These are phyloP conservation scores for Betta splendens DNA, from an alignment of 2,797 vertebrate genomes.

Conservation along the genomic window DNA sequence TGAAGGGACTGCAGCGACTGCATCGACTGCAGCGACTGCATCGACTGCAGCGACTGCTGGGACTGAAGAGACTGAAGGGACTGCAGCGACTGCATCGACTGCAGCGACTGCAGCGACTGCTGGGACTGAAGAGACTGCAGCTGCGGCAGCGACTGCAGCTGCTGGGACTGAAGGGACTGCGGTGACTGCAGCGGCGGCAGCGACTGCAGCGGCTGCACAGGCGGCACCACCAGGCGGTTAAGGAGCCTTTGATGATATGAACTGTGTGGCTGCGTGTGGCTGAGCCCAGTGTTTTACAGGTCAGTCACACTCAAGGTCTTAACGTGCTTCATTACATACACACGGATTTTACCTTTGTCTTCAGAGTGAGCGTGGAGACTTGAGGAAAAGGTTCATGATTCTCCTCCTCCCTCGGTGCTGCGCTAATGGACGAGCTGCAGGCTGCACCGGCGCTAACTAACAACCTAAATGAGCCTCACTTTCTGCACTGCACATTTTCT, in stretches of 20 bases:
- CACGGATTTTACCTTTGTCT: background rate
- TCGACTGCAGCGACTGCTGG: no score
- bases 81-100: conserved; percentile 18
- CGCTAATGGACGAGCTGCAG: conserved; percentile 48
- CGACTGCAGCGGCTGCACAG: conserved; percentile 26
- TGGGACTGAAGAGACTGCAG: no score
- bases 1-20: no score
- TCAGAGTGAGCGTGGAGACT: no score
- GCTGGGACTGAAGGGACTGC: no score
- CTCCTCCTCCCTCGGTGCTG: conserved; percentile 5
- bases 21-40: no score
- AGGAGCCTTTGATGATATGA: conserved; percentile 65
- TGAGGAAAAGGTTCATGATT: no score
- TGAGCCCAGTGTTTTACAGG: conserved; percentile 50
- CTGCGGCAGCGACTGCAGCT: conserved; percentile 18
- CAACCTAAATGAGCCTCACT: conserved; percentile 34
- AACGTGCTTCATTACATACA: background rate
- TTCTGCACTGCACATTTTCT: conserved; percentile 12
- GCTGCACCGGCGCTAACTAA: conserved; percentile 44
- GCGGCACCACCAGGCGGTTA: conserved; percentile 31
- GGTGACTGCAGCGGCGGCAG: no score
- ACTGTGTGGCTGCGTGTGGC: conserved; percentile 34
- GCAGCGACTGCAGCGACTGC: conserved; percentile 18
- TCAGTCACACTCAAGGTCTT: conserved; percentile 7
- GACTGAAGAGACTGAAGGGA: no score